Base-by-base conservation (phyloP, 2,888 invertebrate genomes). In the Cryptocephalus primarius region DNA sequence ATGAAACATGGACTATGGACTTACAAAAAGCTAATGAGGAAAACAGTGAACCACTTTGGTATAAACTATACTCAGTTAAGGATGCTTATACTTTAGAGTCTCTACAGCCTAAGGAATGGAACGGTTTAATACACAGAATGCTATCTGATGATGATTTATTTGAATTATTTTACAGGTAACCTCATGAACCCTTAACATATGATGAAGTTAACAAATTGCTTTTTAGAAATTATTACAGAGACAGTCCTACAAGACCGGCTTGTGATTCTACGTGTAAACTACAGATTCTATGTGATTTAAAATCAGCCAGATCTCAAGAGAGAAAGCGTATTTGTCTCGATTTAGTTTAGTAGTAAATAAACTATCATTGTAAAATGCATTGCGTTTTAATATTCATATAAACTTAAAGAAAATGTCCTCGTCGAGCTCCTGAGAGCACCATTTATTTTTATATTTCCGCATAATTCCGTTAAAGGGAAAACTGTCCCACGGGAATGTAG, bases 1-100 rank as follows among this genome's bases (percentile, higher is more conserved):
- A 93, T 65, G 93, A 94, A 69, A 92, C 89, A 0, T 95, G 92
- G 89, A 88, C 90, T 40, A 86, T 93, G 82, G 90, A 96, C 69
- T 71, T 96, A 49, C 88, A 88, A 56, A 86, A 88, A 67, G 93
- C 95, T 1, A 96, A 96, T 71, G 73, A 84, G 8, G 85, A 83
- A 58, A 82, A 48, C 32, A 53, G 53, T 22, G 75, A 85, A 8
- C 88, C 89, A 8, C 82, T 85, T 57, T 93, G 91, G 91, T 85
- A 85, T 65, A 87, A 88, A 68, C 71, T 91, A 53, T 92, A 92
- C 63, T 84, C 87, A 9, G 88, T 88, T 1, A 75, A 85, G 52
- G 81, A 85, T 38, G 84, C 87, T 0, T 94, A 90, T 66, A 79
- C 82, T 60, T 83, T 95, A 85, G 70, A 80, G 40, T 85, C 85